These are phyloP conservation scores for Dryocosmus kuriphilus DNA, from an alignment of 2,888 invertebrate species.

Conservation along the genomic window DNA sequence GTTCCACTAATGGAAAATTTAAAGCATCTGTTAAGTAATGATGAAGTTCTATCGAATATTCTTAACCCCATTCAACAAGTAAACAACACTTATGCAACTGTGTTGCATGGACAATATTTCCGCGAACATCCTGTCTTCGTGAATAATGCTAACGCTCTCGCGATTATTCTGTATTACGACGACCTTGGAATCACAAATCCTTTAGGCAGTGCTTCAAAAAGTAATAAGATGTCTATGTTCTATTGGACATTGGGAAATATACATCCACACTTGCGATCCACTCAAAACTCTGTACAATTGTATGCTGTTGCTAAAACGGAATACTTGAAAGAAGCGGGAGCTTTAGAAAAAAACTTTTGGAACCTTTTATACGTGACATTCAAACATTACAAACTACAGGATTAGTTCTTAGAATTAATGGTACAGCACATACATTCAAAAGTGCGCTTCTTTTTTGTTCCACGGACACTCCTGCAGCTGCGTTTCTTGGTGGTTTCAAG, in stretches of 20 bases:
- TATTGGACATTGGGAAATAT: constrained; percentile 55
- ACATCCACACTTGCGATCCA: constrained; percentile 42
- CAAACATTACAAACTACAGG: constrained; percentile 51
- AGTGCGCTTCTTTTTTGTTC: constrained; percentile 55
- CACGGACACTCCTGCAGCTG: constrained; percentile 57
- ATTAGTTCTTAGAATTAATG: constrained; percentile 43
- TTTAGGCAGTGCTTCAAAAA: constrained; percentile 33
- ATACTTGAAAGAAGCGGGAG: constrained; percentile 44
- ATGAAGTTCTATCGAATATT: constrained; percentile 46
- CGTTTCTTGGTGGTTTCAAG: constrained; percentile 56
- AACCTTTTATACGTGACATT: constrained; percentile 52
- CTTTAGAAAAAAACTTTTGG: constrained; percentile 46
- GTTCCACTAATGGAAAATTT: constrained; percentile 53
- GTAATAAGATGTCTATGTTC: constrained; percentile 45
- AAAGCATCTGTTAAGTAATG: constrained; percentile 50
- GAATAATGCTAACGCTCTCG: constrained; percentile 51
- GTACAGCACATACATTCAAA: constrained; percentile 48
- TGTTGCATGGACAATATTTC: constrained; percentile 56
- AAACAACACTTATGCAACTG: constrained; percentile 42
- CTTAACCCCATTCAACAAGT: constrained; percentile 44
- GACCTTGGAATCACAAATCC: constrained; percentile 45
- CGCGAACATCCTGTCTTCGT: constrained; percentile 54
- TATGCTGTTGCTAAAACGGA: constrained; percentile 46
- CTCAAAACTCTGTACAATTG: constrained; percentile 51
- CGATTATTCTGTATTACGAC: constrained; percentile 59